A percentile compares a stretch with the other conserved stretches of the same genome.
phyloP scores from a whole-genome alignment of 2,888 invertebrate genomes.

The Drosophila neutralis region DNA sequence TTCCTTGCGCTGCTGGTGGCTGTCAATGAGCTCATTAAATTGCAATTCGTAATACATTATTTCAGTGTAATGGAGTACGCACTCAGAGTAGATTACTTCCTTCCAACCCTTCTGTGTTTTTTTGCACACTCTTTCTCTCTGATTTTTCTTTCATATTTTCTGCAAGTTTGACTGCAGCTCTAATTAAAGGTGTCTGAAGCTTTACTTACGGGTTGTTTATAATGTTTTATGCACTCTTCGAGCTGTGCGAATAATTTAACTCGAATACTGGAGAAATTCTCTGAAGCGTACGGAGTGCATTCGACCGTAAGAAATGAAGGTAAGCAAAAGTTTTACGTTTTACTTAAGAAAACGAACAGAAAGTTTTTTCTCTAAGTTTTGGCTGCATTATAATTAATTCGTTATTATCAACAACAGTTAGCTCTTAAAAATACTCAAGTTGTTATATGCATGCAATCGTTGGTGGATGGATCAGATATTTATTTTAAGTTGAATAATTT shows the following conservation, averaged over 20 bases:
- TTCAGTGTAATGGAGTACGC: slow-evolving; percentile 54
- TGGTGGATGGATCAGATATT: background rate
- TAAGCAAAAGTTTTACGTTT: slow-evolving; percentile 26
- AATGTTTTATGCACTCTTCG: slow-evolving; percentile 32
- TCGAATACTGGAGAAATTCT: slow-evolving; percentile 21
- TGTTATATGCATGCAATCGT: background rate
- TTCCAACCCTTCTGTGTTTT: slow-evolving; percentile 9
- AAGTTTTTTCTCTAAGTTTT: slow-evolving; percentile 16
- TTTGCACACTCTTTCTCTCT: slow-evolving; percentile 13
- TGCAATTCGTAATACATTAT: slow-evolving; percentile 63
- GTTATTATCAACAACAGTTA: slow-evolving; percentile 33
- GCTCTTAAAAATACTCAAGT: slow-evolving; percentile 20
- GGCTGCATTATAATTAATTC: slow-evolving; percentile 43
- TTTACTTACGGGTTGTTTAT: slow-evolving; percentile 34
- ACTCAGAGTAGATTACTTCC: slow-evolving; percentile 52
- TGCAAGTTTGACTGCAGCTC: slow-evolving; percentile 36
- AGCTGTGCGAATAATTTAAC: slow-evolving; percentile 40
- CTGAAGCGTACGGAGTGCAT: slow-evolving; percentile 25
- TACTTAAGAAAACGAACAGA: slow-evolving; percentile 5
- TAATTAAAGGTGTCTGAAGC: slow-evolving; percentile 68
- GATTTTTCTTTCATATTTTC: slow-evolving; percentile 7
- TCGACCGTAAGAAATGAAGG: slow-evolving; percentile 31
- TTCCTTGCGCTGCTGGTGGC: slow-evolving; percentile 19
- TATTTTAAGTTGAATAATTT: background rate
- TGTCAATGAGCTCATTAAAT: slow-evolving; percentile 79